Evolutionary conservation across 2,113 vertebrate genomes (phyloP).

Genomic region (Mohoua ochrocephala): DNA sequence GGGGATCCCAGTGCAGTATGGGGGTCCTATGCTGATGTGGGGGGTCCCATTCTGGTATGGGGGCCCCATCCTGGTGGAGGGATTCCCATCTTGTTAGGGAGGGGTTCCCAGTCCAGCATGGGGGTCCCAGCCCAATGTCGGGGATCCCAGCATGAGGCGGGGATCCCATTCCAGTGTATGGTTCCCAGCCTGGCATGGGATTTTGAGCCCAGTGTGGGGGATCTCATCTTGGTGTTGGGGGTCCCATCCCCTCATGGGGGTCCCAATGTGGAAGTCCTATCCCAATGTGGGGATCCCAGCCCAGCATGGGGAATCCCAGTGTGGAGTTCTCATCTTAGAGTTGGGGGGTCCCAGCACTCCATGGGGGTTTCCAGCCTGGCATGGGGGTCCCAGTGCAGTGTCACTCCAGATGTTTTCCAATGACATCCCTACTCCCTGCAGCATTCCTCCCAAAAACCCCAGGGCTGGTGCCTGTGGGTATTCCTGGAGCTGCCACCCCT

Average conservation of each 20-base stretch:
- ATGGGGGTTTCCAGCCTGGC: neutral
- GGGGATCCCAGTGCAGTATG: no score
- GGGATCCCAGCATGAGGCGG: neutral
- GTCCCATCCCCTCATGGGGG: neutral
- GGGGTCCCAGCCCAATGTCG: neutral
- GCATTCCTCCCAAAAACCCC: neutral
- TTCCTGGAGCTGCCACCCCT: neutral
- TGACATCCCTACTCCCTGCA: rapidly evolving
- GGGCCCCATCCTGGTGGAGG: neutral
- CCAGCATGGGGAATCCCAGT: neutral
- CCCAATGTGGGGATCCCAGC: neutral
- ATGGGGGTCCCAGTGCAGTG: neutral
- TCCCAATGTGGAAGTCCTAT: neutral
- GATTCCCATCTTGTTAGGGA: neutral
- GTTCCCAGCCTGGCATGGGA: neutral
- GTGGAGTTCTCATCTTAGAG: neutral
- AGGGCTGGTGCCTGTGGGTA: neutral
- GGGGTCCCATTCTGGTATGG: neutral
- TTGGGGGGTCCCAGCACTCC: neutral
- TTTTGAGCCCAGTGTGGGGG: neutral
- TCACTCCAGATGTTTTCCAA: neutral
- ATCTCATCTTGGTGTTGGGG: neutral
- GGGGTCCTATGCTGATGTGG: neutral
- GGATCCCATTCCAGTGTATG: neutral
- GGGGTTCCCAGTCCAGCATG: neutral